Evolutionary conservation across 2,888 invertebrate species (phyloP), one percentile per base, ranked within the genome.

Genomic region (Pasiphila rectangulata): DNA sequence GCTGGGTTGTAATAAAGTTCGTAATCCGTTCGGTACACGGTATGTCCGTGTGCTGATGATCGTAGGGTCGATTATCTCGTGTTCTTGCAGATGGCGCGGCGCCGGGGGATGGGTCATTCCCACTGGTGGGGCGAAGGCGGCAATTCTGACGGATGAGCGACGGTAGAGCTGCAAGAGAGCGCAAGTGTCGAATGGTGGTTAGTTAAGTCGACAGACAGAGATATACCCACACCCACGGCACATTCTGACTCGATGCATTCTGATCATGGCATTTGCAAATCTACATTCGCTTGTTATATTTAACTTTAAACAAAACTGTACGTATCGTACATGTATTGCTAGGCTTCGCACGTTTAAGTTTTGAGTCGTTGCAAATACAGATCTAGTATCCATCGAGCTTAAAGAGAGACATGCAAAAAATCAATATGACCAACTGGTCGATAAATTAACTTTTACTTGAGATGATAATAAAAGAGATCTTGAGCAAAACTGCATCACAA

Each of bases 71-170:
- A 57, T 63, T 71, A 79, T 72, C 74, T 67, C 55, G 75, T 67
- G 63, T 72, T 72, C 54, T 65, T 64, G 69, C 71, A 75, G 54
- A 64, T 64, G 59, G 77, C 72, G 79, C 79, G 78, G 79, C 79
- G 78, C 63, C 72, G 75, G 63, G 83, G 7, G 36, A 88, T 90
- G 79, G 91, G 93, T 95, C 94, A 96, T 92, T 97, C 96, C 99
- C 98, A 99, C 79, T 97, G 96, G 88, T 98, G 98, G 64, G 98
- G 98, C 72, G 98, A 98, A 27, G 98, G 98, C 75, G 98, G 98
- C 88, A 99, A 91, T 91, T 99, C 98, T 60, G 97, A 97, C 52
- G 98, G 97, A 87, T 98, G 98, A 67, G 99, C 99, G 81, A 99
- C 96, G 70, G 96, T 94, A 73, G 98, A 96, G 92, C 98, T 98